A percentile compares a stretch with the other conserved stretches of the same genome.
phyloP scores from a whole-genome alignment of 2,888 invertebrate genomes.

The Scaptomyza parva region DNA sequence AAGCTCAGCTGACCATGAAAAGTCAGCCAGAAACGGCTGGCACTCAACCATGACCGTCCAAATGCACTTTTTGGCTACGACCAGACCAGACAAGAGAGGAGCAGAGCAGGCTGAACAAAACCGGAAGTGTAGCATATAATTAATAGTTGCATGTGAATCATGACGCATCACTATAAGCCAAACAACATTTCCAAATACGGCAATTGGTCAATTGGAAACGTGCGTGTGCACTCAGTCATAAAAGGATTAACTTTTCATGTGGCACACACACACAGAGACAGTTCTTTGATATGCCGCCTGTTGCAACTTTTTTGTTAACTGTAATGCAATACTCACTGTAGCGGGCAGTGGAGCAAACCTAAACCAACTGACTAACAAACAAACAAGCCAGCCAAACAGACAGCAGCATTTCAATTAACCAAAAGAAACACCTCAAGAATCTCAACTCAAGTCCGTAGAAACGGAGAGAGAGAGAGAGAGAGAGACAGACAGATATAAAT shows the following conservation, averaged over 20 bases:
- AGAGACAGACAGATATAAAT: conserved; percentile 3
- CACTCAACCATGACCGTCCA: conserved; percentile 51
- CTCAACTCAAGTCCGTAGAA: neutral
- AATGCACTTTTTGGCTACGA: conserved; percentile 29
- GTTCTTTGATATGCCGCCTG: conserved; percentile 51
- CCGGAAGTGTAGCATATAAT: conserved; percentile 65
- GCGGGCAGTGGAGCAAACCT: conserved; percentile 6
- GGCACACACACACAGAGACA: neutral
- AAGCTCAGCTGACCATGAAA: conserved; percentile 60
- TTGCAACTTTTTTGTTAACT: conserved; percentile 48
- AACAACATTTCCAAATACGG: conserved; percentile 54
- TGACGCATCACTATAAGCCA: conserved; percentile 26
- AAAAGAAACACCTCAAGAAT: conserved; percentile 25
- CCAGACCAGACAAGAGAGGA: too few species aligned
- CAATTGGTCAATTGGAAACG: conserved; percentile 30
- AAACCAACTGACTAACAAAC: conserved; percentile 10
- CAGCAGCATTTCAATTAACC: conserved; percentile 74
- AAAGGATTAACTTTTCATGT: conserved; percentile 58
- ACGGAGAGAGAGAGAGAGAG: neutral
- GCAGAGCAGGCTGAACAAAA: conserved; percentile 7
- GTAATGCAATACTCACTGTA: conserved; percentile 46
- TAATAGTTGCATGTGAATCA: conserved; percentile 54
- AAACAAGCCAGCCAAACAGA: conserved; percentile 6
- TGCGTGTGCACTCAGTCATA: conserved; percentile 38
- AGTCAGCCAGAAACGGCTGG: conserved; percentile 12